Evolutionary conservation across 2,113 vertebrate genomes (phyloP).

Genomic region (Carettochelys insculpta): DNA sequence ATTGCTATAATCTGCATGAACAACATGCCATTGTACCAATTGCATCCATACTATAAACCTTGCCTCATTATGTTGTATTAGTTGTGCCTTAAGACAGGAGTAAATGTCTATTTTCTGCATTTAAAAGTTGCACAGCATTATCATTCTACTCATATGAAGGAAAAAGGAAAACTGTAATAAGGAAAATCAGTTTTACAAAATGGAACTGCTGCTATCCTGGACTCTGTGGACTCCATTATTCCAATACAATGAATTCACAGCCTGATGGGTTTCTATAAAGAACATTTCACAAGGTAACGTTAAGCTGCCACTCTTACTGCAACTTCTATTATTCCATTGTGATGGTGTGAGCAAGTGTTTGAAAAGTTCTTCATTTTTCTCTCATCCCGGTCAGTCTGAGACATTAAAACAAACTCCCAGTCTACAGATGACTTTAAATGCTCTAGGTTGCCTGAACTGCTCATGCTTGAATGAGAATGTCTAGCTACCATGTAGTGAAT

Average conservation of each 20-base stretch:
- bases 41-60: background rate
- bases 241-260: background rate
- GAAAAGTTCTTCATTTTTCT: slow-evolving; percentile 37
- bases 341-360: background rate
- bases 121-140: slow-evolving; percentile 10
- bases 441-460: slow-evolving; percentile 45
- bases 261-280: background rate
- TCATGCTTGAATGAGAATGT: slow-evolving; percentile 43
- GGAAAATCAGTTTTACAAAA: slow-evolving; percentile 8
- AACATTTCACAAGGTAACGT: background rate
- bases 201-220: background rate
- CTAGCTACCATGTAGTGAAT: slow-evolving; percentile 65
- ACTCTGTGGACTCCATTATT: background rate
- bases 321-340: background rate
- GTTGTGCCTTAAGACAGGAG: slow-evolving; percentile 1
- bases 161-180: background rate
- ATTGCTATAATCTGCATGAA: background rate
- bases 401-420: background rate
- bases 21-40: background rate
- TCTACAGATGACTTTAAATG: slow-evolving; percentile 25
- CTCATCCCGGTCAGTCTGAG: slow-evolving; percentile 19
- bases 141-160: background rate
- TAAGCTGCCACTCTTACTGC: background rate
- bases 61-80: background rate
- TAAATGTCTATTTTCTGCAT: background rate